Evolutionary conservation across 2,888 invertebrate species (phyloP).

Genomic region (Trichogramma evanescens): DNA sequence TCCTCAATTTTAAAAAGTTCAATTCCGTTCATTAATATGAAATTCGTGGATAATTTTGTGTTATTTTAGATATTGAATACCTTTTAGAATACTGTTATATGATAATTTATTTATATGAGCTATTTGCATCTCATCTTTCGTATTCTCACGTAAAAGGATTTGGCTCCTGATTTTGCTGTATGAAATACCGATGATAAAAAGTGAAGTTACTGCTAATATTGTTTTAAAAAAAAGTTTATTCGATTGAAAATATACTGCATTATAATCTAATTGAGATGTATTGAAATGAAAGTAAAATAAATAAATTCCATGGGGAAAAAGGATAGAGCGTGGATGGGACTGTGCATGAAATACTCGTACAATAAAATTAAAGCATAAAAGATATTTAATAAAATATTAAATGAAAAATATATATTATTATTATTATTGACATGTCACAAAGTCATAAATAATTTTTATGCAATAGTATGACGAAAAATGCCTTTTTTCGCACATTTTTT

Average conservation of each 20-base stretch:
- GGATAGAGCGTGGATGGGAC: constrained; percentile 11
- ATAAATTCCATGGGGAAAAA: neutral
- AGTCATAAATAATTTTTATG: neutral
- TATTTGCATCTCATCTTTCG: constrained; percentile 2
- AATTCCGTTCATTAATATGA: too few species aligned
- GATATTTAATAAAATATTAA: constrained; percentile 13
- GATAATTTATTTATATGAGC: neutral
- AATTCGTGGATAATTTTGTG: too few species aligned
- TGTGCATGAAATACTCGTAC: constrained; percentile 12
- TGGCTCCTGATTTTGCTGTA: neutral
- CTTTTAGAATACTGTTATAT: neutral
- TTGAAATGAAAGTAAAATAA: neutral
- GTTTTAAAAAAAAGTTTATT: too few species aligned
- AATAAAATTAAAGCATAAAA: constrained; percentile 3
- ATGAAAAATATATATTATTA: constrained; percentile 24
- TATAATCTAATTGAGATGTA: neutral
- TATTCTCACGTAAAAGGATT: constrained; percentile 3
- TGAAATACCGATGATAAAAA: too few species aligned
- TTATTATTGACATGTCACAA: constrained; percentile 21
- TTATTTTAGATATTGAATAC: too few species aligned
- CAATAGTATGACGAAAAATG: too few species aligned
- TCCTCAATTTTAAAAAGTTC: too few species aligned
- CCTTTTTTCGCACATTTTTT: too few species aligned
- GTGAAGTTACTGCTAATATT: too few species aligned
- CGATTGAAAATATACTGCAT: neutral